Evolutionary conservation across 2,797 vertebrate species (phyloP).

Genomic region (Meda fulgida): DNA sequence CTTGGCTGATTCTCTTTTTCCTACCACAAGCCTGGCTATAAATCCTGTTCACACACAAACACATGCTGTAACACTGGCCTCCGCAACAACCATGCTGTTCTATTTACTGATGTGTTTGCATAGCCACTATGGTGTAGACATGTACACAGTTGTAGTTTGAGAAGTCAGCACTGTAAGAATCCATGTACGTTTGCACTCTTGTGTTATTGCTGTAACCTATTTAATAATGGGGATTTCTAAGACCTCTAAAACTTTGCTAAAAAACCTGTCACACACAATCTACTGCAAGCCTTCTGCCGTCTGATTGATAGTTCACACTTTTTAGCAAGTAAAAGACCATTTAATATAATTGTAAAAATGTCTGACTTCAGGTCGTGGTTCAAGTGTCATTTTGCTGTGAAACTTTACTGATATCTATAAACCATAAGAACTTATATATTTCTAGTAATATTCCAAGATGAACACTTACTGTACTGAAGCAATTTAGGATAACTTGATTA

Average conservation of each 20-base stretch:
- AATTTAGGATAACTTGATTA: background rate
- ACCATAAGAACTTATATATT: background rate
- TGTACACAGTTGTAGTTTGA: background rate
- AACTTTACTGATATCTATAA: background rate
- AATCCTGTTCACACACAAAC: conserved; percentile 18
- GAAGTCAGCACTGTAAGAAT: background rate
- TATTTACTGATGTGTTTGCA: background rate
- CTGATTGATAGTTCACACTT: background rate
- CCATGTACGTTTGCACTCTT: background rate
- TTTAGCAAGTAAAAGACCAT: background rate
- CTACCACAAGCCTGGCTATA: background rate
- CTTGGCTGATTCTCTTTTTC: background rate
- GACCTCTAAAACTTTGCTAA: background rate
- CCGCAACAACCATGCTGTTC: background rate
- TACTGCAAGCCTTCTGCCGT: background rate
- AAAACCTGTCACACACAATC: background rate
- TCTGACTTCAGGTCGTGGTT: too few relatives aligned
- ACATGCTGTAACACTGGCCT: background rate
- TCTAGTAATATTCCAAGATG: background rate
- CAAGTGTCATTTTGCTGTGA: background rate
- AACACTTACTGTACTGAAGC: background rate
- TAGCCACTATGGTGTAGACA: background rate
- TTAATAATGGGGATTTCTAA: background rate
- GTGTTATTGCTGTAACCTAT: background rate
- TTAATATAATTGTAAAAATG: background rate